These are phyloP conservation scores for Amphipyra tragopoginis DNA, from an alignment of 2,888 invertebrate species.

Conservation along the genomic window DNA sequence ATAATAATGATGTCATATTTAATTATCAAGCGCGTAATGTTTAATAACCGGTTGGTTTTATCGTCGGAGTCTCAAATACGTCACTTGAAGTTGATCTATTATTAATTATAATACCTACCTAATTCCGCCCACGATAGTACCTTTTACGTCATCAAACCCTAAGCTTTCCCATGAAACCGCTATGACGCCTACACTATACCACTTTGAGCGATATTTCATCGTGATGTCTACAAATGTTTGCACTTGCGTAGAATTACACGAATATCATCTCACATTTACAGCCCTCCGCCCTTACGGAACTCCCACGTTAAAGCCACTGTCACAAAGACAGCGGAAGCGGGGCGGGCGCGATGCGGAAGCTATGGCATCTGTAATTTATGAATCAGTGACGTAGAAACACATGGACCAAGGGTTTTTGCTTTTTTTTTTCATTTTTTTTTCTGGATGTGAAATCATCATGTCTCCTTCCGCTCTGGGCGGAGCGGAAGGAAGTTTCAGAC, in stretches of 20 bases:
- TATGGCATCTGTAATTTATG: not conserved
- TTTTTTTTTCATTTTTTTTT: too few relatives aligned
- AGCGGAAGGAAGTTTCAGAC: too few relatives aligned
- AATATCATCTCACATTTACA: slow-evolving; percentile 54
- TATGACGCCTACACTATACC: not conserved
- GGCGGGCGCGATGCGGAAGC: not conserved
- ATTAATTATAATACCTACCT: not conserved
- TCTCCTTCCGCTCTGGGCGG: too few relatives aligned
- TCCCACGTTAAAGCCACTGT: slow-evolving; percentile 1
- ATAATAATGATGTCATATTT: too few relatives aligned
- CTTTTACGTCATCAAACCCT: slow-evolving; percentile 24
- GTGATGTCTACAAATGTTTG: slow-evolving; percentile 58
- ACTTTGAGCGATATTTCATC: slow-evolving; percentile 42
- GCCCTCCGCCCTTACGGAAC: slow-evolving; percentile 14
- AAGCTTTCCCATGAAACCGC: slow-evolving; percentile 9
- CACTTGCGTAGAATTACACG: slow-evolving; percentile 56
- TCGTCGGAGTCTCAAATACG: too few relatives aligned
- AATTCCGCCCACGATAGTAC: slow-evolving; percentile 4
- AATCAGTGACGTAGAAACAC: too few relatives aligned
- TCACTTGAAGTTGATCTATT: too few relatives aligned
- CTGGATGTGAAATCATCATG: too few relatives aligned
- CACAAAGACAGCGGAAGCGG: not conserved
- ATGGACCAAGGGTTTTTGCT: too few relatives aligned
- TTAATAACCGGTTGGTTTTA: too few relatives aligned
- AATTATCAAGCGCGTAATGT: too few relatives aligned